A percentile compares a stretch with the other conserved stretches of the same genome.
These are phyloP conservation scores for Burhinus bistriatus DNA, from an alignment of 2,113 vertebrate genomes.

Conservation along the genomic window DNA sequence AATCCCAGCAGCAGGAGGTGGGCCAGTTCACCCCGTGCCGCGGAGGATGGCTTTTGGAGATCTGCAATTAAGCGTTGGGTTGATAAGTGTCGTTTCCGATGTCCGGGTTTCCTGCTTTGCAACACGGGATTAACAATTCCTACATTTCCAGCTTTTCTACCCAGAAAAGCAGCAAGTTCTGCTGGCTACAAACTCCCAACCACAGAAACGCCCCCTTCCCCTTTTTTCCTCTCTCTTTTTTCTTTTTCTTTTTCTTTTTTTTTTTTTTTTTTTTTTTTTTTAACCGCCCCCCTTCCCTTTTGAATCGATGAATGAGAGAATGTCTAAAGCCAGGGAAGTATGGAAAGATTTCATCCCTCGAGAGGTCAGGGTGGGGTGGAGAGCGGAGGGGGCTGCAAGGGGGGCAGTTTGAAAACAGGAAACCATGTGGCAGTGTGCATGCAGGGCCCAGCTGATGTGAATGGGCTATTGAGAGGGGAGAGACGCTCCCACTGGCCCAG, in stretches of 20 bases:
- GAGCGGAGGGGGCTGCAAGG: slow-evolving; percentile 44
- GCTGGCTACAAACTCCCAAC: neutral
- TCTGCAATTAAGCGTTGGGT: neutral
- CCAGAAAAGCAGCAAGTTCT: neutral
- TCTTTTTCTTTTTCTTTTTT: neutral
- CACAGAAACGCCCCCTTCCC: neutral
- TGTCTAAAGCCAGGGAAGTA: slow-evolving; percentile 43
- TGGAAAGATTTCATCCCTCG: slow-evolving; percentile 55
- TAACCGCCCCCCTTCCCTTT: neutral
- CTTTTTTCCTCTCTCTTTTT: neutral
- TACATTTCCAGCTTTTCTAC: neutral
- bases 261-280: neutral
- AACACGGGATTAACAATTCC: neutral
- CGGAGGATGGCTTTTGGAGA: neutral
- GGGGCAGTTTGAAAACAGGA: slow-evolving; percentile 69
- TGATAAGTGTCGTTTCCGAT: neutral
- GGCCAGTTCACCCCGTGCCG: rapidly evolving
- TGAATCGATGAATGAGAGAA: slow-evolving; percentile 56
- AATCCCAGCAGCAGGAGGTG: neutral
- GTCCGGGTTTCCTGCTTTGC: neutral
- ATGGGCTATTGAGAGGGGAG: slow-evolving; percentile 51
- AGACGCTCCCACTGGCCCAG: neutral
- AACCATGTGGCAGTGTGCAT: slow-evolving; percentile 49
- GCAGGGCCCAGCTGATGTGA: slow-evolving; percentile 55
- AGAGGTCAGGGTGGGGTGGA: slow-evolving; percentile 58